Evolutionary conservation across 2,797 vertebrate species (phyloP).

Genomic region (Sparus aurata): DNA sequence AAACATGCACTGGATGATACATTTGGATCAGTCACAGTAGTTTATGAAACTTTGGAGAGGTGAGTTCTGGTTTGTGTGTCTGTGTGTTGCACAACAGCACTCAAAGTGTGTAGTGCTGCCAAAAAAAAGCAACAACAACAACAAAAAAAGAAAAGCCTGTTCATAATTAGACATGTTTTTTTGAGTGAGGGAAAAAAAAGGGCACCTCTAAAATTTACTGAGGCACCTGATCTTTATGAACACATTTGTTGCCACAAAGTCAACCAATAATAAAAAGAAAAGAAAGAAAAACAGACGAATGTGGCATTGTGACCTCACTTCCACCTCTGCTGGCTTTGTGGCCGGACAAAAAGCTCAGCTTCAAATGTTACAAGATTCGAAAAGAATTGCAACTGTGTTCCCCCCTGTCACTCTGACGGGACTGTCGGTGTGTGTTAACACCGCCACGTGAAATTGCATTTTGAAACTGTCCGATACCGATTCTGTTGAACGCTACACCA

Average conservation of each 20-base stretch:
- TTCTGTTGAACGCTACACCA: conserved; percentile 37
- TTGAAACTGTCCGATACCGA: conserved; percentile 7
- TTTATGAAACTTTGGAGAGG: neutral
- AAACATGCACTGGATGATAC: neutral
- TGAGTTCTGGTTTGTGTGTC: neutral
- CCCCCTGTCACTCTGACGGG: conserved; percentile 27
- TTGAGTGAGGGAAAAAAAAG: conserved; percentile 3
- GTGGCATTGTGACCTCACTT: neutral
- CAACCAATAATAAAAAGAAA: conserved; percentile 4
- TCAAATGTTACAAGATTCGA: conserved; percentile 34
- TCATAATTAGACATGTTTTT: conserved; percentile 1
- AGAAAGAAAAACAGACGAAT: neutral
- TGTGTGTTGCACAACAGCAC: neutral
- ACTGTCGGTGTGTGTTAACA: conserved; percentile 43
- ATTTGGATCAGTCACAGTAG: neutral
- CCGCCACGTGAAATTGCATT: conserved; percentile 29
- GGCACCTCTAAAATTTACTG: conserved; percentile 2
- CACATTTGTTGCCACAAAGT: neutral
- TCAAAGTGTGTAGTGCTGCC: neutral
- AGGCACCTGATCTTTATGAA: conserved; percentile 20
- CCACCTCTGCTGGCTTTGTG: conserved; percentile 9
- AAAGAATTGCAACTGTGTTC: conserved; percentile 11
- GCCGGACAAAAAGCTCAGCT: conserved; percentile 9
- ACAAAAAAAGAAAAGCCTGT: neutral
- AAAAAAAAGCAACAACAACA: neutral